Conservation (phyloP, 1,140 invertebrate genomes). For the Drosophila quadrilineata region DNA sequence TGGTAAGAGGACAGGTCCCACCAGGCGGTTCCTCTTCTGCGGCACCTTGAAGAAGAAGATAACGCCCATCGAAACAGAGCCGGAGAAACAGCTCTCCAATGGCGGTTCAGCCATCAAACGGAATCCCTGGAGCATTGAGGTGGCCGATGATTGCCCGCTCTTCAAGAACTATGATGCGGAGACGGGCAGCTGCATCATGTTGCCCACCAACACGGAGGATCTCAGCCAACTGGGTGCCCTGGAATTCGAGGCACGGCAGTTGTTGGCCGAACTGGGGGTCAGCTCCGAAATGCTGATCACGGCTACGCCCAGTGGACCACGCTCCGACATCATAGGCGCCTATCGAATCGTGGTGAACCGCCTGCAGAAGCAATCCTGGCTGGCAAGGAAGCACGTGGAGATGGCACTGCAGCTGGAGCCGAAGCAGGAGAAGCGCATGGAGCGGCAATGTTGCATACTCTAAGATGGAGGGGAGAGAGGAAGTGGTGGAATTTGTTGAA, state of each 20-base stretch:
- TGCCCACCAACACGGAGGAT: slow-evolving; percentile 81
- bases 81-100: slow-evolving; percentile 67
- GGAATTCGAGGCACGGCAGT: slow-evolving; percentile 80
- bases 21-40: slow-evolving; percentile 62
- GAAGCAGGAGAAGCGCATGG: slow-evolving; percentile 70
- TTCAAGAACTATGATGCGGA: slow-evolving; percentile 81
- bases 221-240: slow-evolving; percentile 74
- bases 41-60: slow-evolving; percentile 79
- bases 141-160: slow-evolving; percentile 66
- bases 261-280: slow-evolving; percentile 80
- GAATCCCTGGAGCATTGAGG: slow-evolving; percentile 73
- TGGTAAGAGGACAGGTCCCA: slow-evolving; percentile 38
- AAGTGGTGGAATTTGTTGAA: too few species aligned
- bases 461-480: too few species aligned
- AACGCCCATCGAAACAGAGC: slow-evolving; percentile 74
- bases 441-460: slow-evolving; percentile 77
- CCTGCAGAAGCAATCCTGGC: slow-evolving; percentile 80
- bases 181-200: slow-evolving; percentile 81
- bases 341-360: slow-evolving; percentile 82
- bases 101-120: slow-evolving; percentile 44
- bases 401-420: slow-evolving; percentile 74
- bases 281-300: slow-evolving; percentile 79
- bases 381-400: slow-evolving; percentile 75
- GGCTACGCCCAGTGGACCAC: slow-evolving; percentile 77
- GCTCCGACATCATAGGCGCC: slow-evolving; percentile 81